These are phyloP conservation scores for Heteromyza rotundicornis DNA, from an alignment of 2,888 invertebrate genomes.

Conservation along the genomic window DNA sequence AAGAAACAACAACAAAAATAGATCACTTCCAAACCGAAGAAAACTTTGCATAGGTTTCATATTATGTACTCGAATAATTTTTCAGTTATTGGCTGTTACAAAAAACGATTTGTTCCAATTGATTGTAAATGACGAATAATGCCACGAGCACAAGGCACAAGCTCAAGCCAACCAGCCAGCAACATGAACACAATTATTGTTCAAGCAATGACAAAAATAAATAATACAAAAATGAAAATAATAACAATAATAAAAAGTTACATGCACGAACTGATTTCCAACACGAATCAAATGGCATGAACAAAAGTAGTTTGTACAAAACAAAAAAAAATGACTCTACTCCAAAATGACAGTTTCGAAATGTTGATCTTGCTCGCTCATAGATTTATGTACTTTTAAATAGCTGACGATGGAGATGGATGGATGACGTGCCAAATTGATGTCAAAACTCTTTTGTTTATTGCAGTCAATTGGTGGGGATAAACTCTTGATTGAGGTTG, in stretches of 20 bases:
- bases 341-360: no score
- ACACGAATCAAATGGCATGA: neutral
- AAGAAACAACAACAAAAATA: neutral
- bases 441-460: neutral
- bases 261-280: neutral
- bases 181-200: neutral
- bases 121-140: conserved; percentile 1
- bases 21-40: no score
- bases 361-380: no score
- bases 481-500: neutral
- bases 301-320: no score
- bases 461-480: no score
- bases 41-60: no score
- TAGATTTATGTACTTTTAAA: neutral
- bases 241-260: no score
- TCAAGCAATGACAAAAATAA: neutral
- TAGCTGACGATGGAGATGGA: neutral
- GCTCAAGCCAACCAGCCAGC: neutral
- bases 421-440: neutral
- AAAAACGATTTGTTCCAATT: conserved; percentile 1
- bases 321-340: no score
- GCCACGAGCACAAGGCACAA: neutral
- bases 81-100: no score
- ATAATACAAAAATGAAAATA: neutral
- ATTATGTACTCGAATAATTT: no score